Evolutionary conservation across 30 jellyfish, hydroid and myxozoan genomes (phyloP).

Genomic region (Hydractinia symbiolongicarpus): DNA sequence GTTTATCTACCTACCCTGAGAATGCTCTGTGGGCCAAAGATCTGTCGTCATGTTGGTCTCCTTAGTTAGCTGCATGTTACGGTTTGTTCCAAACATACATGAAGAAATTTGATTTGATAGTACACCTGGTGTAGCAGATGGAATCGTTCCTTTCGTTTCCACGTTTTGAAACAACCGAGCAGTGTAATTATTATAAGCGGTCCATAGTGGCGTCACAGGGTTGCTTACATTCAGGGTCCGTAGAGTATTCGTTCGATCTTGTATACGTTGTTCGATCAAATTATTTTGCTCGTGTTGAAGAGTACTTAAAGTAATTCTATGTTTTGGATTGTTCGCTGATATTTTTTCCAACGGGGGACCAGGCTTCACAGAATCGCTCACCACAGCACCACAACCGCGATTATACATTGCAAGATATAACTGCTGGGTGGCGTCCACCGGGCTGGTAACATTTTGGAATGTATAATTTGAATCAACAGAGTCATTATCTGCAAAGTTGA

Average conservation of each 20-base stretch:
- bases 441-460: too few species aligned
- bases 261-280: conserved; percentile 12
- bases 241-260: conserved; percentile 9
- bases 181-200: not conserved
- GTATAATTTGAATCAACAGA: too few species aligned
- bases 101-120: conserved; percentile 12
- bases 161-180: not conserved
- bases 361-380: not conserved
- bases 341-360: not conserved
- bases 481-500: too few species aligned
- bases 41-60: not conserved
- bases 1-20: conserved; percentile 4
- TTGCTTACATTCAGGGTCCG: not conserved
- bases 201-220: conserved; percentile 14
- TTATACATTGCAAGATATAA: not conserved
- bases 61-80: conserved; percentile 9
- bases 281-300: conserved; percentile 18
- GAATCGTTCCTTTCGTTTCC: not conserved
- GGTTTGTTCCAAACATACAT: conserved; percentile 16
- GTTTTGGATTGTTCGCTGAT: conserved; percentile 6
- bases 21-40: conserved; percentile 3
- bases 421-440: not conserved
- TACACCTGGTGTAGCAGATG: not conserved
- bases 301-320: not conserved
- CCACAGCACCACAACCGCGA: not conserved